Base-by-base conservation (phyloP, 2,797 vertebrate species). In the Neopelma chrysocephalum region DNA sequence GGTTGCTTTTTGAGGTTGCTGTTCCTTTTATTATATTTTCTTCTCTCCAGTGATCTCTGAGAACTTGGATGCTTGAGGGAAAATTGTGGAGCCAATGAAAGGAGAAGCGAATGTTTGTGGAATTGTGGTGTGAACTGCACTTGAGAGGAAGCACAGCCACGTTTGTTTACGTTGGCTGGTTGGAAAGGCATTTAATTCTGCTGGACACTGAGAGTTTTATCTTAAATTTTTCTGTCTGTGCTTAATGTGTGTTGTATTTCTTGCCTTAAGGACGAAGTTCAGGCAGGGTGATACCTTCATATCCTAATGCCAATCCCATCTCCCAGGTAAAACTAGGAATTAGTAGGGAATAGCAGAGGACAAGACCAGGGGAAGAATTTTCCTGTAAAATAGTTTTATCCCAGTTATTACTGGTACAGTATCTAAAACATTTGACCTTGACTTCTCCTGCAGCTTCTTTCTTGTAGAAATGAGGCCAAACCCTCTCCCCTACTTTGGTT, bases 301-400 rank as follows among this genome's bases (percentile, higher is more conserved):
- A 9, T 32, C 1, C 4, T 58, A 13, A 43, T 78, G 47, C 20
- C 10, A 72, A 0, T 60, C 10, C 32, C 1, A 0, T 34, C 22
- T 64, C 17, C 15, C 14, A 58, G 48, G 16, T 15, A 38, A 70
- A 66, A 11, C 8, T 36, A n/a, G 38, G 40, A 65, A 40, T 75
- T 42, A n/a, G 25, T 11, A 32, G 56, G 27, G 29, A 91, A 23
- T 23, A 50, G 56, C 47, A 64, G 43, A 66, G 20, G 15, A 16
- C 13, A 31, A 82, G 57, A 61, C 8, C 4, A 40, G 43, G 12
- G 32, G 20, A 80, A 45, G 14, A 80, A 11, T 47, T 85, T 78
- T 32, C 18, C 12, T 75, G 3, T 71, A 15, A 40, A 87, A 22
- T 11, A 50, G 3, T n/a, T 71, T 4, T 43, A 29, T 61, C 3